These are phyloP conservation scores for Steatocranus sp. DNA, from an alignment of 2,797 vertebrate species.

Conservation along the genomic window DNA sequence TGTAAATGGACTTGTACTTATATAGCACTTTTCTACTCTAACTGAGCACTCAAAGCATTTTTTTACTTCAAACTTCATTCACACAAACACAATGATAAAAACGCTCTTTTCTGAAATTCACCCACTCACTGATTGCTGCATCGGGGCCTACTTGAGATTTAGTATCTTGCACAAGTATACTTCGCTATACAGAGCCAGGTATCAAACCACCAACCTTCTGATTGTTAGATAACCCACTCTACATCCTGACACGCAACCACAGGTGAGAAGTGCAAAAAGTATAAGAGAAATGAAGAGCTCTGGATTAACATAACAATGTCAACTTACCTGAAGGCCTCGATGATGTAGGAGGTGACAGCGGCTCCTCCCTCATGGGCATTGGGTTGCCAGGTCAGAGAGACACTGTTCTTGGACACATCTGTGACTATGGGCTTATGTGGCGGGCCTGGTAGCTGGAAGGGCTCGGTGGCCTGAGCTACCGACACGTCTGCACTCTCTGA, in stretches of 20 bases:
- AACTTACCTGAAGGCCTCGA: conserved; percentile 95
- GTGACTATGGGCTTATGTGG: conserved; percentile 90
- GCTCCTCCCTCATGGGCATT: conserved; percentile 76
- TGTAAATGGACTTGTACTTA: not conserved
- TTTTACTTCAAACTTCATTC: not conserved
- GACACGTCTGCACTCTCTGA: conserved; percentile 54
- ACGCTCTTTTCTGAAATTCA: not conserved
- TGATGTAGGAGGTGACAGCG: conserved; percentile 84
- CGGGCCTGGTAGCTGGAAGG: conserved; percentile 80
- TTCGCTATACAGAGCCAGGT: not conserved
- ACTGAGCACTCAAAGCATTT: not conserved
- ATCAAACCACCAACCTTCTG: not conserved
- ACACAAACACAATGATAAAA: not conserved
- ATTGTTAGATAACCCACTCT: not conserved
- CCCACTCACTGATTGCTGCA: not conserved
- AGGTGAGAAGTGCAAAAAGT: not conserved
- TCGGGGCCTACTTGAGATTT: not conserved
- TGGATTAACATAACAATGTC: not conserved
- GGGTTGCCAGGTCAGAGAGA: conserved; percentile 91
- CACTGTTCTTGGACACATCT: conserved; percentile 84
- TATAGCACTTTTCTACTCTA: not conserved
- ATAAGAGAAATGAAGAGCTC: not conserved
- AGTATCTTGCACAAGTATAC: not conserved
- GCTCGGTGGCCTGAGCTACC: conserved; percentile 54
- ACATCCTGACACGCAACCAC: not conserved